Evolutionary conservation across 2,888 invertebrate genomes (phyloP).

Genomic region (Ophion slaviceki): DNA sequence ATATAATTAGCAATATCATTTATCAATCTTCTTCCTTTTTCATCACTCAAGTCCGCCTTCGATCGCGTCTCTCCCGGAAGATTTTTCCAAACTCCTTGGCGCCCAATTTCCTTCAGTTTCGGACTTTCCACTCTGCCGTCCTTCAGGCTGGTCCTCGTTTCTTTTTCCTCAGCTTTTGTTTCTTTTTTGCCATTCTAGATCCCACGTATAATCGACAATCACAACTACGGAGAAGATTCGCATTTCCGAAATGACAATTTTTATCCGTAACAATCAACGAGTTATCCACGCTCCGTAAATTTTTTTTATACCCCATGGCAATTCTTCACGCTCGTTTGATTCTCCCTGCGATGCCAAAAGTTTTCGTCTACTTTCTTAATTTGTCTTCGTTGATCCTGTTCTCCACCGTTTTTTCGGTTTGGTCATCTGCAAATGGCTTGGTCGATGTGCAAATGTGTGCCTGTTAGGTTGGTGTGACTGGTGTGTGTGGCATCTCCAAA

Average conservation of each 20-base stretch:
- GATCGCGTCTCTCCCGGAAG: slow-evolving; percentile 34
- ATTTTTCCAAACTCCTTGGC: too few species aligned
- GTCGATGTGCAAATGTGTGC: neutral
- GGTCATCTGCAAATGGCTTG: neutral
- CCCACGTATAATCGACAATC: too few species aligned
- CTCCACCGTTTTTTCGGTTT: neutral
- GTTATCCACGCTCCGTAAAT: slow-evolving; percentile 63
- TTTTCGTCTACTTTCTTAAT: slow-evolving; percentile 9
- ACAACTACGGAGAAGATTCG: neutral
- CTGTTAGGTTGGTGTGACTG: neutral
- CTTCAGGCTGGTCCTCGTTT: too few species aligned
- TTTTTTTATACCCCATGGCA: slow-evolving; percentile 36
- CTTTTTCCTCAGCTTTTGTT: too few species aligned
- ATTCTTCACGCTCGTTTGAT: slow-evolving; percentile 44
- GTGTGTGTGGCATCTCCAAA: neutral
- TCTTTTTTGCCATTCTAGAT: too few species aligned
- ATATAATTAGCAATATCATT: too few species aligned
- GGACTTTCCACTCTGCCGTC: too few species aligned
- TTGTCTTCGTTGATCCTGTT: neutral
- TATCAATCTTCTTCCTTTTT: too few species aligned
- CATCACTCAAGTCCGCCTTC: slow-evolving; percentile 1
- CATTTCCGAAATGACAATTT: slow-evolving; percentile 56
- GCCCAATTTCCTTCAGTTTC: too few species aligned
- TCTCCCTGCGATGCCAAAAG: slow-evolving; percentile 37
- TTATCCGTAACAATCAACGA: slow-evolving; percentile 51